Evolutionary conservation across 2,797 vertebrate genomes (phyloP), one percentile per base, ranked within the genome.

Genomic region (Chloroceryle inda): DNA sequence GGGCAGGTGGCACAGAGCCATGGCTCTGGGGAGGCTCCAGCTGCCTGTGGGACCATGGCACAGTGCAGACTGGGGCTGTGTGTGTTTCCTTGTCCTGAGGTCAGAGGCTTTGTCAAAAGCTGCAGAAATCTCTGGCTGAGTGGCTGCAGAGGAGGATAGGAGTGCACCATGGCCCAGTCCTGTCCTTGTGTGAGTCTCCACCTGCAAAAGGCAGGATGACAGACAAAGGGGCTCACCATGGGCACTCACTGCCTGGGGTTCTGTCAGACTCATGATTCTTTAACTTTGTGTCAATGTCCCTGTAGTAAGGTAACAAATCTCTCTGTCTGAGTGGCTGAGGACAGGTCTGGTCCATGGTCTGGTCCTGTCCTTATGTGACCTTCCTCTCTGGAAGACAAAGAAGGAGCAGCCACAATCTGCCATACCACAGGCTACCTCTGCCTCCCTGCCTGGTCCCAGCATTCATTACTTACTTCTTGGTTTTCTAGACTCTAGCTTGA

Each of bases 1-100:
- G 4, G 3, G 20, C 0, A 2, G 6, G 5, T 52, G n/a, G 10
- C 0, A 0, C 2, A 3, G 40, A 42, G 6, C 5, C 38, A 5
- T 2, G 3, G 10, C 31, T 68, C 8, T 49, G 21, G 27, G 14
- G 17, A 92, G 24, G 12, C 6, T 66, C 29, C 49, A 63, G 63
- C 12, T 59, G 7, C 7, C 23, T 52, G 40, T 59, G 44, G 49
- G 44, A 67, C 52, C 24, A 9, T 7, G 18, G 8, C 1, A 2
- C 1, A 2, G 5, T 47, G 9, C 18, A 64, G 22, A 6, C 3
- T 18, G 12, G 19, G 33, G 5, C 27, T 9, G 0, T 15, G n/a
- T 22, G 31, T 12, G 1, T 8, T 53, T 38, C 24, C 9, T n/a
- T n/a, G 10, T 35, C 26, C 27, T 56, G 9, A 35, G 18, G 18